phyloP scores from a whole-genome alignment of 1,140 invertebrate species.

The Cydia fagiglandana region DNA sequence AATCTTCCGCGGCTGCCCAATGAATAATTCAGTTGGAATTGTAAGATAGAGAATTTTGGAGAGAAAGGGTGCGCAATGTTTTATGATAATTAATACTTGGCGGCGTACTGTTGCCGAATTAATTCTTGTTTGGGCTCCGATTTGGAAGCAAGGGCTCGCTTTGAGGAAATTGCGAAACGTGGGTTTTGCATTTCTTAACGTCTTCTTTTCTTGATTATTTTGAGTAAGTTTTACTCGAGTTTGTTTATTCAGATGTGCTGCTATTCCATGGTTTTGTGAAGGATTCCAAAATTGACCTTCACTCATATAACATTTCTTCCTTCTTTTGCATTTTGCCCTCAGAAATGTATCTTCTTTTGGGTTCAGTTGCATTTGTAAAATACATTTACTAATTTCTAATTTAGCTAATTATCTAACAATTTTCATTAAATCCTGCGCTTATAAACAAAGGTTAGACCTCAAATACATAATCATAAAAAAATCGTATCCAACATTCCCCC shows the following conservation, averaged over 20 bases:
- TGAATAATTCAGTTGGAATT: constrained; percentile 34
- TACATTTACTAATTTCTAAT: too few species aligned
- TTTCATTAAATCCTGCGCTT: too few species aligned
- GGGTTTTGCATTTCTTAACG: constrained; percentile 22
- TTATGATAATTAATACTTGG: constrained; percentile 28
- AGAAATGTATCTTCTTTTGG: too few species aligned
- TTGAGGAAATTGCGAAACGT: not conserved
- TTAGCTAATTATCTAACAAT: too few species aligned
- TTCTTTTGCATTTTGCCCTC: too few species aligned
- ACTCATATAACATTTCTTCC: too few species aligned
- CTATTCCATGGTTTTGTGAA: too few species aligned
- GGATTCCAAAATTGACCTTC: too few species aligned
- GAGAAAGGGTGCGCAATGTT: constrained; percentile 22
- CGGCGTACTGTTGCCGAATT: constrained; percentile 16
- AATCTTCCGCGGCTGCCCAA: constrained; percentile 36
- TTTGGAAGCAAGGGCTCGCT: not conserved
- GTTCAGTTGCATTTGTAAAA: too few species aligned
- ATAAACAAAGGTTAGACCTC: too few species aligned
- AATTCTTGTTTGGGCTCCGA: constrained; percentile 19
- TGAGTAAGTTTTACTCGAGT: not conserved
- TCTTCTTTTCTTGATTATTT: constrained; percentile 4
- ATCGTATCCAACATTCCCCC: not conserved
- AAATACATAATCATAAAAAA: not conserved
- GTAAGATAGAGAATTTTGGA: constrained; percentile 23
- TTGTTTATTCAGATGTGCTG: too few species aligned